These are phyloP conservation scores for Microplitis deprimator DNA, from an alignment of 2,888 invertebrate genomes.

Conservation along the genomic window DNA sequence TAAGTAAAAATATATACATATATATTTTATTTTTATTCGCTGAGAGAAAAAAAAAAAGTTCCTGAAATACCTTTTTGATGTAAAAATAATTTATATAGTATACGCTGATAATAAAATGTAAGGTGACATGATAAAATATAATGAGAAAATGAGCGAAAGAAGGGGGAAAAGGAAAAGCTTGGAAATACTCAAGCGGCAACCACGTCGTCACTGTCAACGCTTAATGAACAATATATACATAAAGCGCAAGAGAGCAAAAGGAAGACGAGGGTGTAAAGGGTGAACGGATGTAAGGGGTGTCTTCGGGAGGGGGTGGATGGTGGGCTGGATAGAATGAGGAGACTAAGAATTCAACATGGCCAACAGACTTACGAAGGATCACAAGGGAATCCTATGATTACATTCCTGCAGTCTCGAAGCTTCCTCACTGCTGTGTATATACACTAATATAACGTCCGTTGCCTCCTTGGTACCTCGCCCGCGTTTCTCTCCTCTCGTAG, in stretches of 20 bases:
- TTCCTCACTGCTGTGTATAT: slow-evolving; percentile 30
- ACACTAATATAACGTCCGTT: slow-evolving; percentile 43
- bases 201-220: slow-evolving; percentile 62
- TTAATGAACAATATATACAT: slow-evolving; percentile 66
- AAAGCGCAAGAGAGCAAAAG: slow-evolving; percentile 54
- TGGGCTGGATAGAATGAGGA: slow-evolving; percentile 30
- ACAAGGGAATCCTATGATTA: slow-evolving; percentile 71
- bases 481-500: background rate
- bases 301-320: background rate
- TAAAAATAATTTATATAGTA: background rate
- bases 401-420: slow-evolving; percentile 63
- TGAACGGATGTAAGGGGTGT: slow-evolving; percentile 21
- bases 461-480: slow-evolving; percentile 24
- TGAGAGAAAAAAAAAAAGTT: background rate
- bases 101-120: background rate
- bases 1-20: background rate
- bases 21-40: too few relatives aligned
- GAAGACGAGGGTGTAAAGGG: slow-evolving; percentile 25
- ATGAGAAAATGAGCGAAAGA: slow-evolving; percentile 14
- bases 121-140: background rate
- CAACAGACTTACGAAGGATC: slow-evolving; percentile 67
- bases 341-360: slow-evolving; percentile 70
- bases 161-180: background rate
- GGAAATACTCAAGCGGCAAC: slow-evolving; percentile 42
- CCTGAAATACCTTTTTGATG: background rate